phyloP scores from a whole-genome alignment of 2,113 vertebrate species.

The Centropus bengalensis region DNA sequence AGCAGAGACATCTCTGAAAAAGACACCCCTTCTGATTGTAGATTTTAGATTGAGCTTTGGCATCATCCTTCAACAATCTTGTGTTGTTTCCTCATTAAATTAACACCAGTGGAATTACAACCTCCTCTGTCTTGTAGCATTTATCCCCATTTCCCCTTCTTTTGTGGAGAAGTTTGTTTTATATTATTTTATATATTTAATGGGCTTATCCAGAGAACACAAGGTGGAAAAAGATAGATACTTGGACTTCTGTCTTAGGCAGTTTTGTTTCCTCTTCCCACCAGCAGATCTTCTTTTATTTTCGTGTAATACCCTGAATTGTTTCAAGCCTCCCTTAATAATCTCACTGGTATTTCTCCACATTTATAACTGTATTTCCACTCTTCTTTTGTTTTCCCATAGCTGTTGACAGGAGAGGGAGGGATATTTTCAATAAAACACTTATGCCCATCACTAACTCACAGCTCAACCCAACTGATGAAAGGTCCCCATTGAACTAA shows the following conservation, averaged over 20 bases:
- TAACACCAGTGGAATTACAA: not conserved
- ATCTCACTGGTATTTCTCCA: conserved; percentile 47
- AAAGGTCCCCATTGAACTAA: conserved; percentile 34
- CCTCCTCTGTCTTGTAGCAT: not conserved
- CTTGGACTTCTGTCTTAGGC: not conserved
- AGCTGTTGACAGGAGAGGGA: conserved; percentile 46
- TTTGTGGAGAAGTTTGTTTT: not conserved
- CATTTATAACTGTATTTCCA: conserved; percentile 32
- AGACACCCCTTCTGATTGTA: not conserved
- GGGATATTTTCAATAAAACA: not conserved
- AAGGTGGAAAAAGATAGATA: not conserved
- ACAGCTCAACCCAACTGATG: conserved; percentile 31
- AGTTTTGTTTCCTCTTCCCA: conserved; percentile 17
- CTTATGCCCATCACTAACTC: conserved; percentile 42
- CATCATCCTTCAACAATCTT: conserved; percentile 1
- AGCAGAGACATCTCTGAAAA: not conserved
- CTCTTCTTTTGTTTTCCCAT: conserved; percentile 34
- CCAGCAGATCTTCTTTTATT: not conserved
- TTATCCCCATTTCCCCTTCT: not conserved
- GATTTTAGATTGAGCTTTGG: not conserved
- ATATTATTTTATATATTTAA: not conserved
- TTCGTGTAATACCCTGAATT: conserved; percentile 13
- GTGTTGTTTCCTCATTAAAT: not conserved
- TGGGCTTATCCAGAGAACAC: not conserved
- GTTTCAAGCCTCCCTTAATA: conserved; percentile 24